phyloP scores from a whole-genome alignment of 2,113 vertebrate species.

The Myotis lucifugus region DNA sequence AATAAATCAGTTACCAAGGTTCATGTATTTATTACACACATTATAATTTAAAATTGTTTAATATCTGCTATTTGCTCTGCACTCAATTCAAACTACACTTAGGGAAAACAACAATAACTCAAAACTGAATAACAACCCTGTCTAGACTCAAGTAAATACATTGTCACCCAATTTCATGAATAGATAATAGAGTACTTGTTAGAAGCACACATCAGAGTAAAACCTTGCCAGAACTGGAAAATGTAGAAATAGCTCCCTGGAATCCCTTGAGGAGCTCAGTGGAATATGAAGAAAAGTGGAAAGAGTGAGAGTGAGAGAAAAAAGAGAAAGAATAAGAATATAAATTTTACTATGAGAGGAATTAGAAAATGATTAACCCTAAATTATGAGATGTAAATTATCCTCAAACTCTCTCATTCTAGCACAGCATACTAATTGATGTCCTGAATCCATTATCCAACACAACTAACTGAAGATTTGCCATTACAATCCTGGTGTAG shows the following conservation, averaged over 20 bases:
- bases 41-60: conserved; percentile 20
- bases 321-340: background rate
- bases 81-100: conserved; percentile 17
- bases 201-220: conserved; percentile 32
- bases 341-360: background rate
- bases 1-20: conserved; percentile 52
- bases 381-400: background rate
- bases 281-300: background rate
- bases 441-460: background rate
- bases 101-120: conserved; percentile 55
- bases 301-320: background rate
- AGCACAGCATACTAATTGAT: background rate
- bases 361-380: background rate
- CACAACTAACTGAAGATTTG: background rate
- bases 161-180: conserved; percentile 65
- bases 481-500: background rate
- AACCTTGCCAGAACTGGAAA: background rate
- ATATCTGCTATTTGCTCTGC: background rate
- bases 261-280: background rate
- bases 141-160: conserved; percentile 72
- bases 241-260: conserved; percentile 44
- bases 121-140: conserved; percentile 65
- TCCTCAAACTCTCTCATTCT: background rate
- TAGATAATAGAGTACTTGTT: conserved; percentile 63
- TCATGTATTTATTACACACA: conserved; percentile 43